phyloP scores from a whole-genome alignment of 2,888 invertebrate genomes.

The Sepioteuthis lessoniana region DNA sequence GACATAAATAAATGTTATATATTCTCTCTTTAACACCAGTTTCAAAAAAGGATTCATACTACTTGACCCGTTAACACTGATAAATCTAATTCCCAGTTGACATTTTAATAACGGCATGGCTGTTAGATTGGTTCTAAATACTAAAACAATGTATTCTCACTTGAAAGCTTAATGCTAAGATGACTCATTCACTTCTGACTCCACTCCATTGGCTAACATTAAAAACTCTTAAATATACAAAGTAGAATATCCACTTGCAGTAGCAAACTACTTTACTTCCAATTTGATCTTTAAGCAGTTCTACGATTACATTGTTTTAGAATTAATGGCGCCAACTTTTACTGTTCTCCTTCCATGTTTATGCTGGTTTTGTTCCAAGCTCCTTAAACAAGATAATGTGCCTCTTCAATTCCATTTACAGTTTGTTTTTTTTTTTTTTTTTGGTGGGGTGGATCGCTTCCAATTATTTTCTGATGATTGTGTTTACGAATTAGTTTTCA shows the following conservation, averaged over 20 bases:
- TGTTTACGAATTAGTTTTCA: neutral
- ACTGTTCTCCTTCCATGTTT: neutral
- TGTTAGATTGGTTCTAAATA: neutral
- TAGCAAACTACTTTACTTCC: neutral
- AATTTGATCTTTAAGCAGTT: neutral
- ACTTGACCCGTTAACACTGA: neutral
- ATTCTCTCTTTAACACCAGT: neutral
- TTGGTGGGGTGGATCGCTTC: too few relatives aligned
- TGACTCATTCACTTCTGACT: neutral
- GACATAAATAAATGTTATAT: too few relatives aligned
- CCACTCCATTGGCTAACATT: neutral
- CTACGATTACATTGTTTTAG: neutral
- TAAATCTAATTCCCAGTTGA: neutral
- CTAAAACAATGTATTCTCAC: neutral
- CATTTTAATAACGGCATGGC: neutral
- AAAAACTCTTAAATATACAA: neutral
- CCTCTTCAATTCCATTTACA: conserved; percentile 6
- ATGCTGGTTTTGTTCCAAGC: neutral
- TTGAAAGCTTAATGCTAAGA: neutral
- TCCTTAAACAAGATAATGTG: neutral
- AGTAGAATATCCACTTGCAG: neutral
- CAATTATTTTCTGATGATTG: neutral
- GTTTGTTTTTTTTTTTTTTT: too few relatives aligned
- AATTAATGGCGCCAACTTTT: neutral
- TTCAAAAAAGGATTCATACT: neutral